Evolutionary conservation across 1,140 invertebrate species (phyloP).

Genomic region (Papilio glaucus): DNA sequence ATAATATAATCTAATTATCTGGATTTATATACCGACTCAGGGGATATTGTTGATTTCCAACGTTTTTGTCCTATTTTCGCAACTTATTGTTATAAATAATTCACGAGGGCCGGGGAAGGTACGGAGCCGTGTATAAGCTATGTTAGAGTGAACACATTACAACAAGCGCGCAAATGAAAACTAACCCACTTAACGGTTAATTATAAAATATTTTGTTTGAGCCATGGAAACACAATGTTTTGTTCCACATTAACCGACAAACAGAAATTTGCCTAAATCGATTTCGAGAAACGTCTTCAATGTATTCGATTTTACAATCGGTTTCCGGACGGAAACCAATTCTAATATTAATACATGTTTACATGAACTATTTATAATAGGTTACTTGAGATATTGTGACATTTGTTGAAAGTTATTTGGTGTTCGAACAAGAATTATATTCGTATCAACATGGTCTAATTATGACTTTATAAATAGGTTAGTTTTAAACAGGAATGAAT

Average conservation of each 20-base stretch:
- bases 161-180: slow-evolving; percentile 7
- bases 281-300: slow-evolving; percentile 25
- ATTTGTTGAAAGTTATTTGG: slow-evolving; percentile 8
- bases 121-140: slow-evolving; percentile 21
- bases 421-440: neutral
- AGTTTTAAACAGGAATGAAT: too few relatives aligned
- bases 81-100: slow-evolving; percentile 44
- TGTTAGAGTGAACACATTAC: slow-evolving; percentile 17
- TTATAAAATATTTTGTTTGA: slow-evolving; percentile 33
- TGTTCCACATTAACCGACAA: slow-evolving; percentile 34
- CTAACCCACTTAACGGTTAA: slow-evolving; percentile 35
- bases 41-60: slow-evolving; percentile 45
- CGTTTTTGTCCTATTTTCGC: slow-evolving; percentile 47
- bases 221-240: slow-evolving; percentile 31
- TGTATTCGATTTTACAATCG: slow-evolving; percentile 10
- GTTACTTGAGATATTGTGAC: slow-evolving; percentile 39
- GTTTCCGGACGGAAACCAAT: slow-evolving; percentile 4
- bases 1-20: slow-evolving; percentile 67
- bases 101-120: slow-evolving; percentile 27
- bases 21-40: slow-evolving; percentile 65
- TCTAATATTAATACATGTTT: slow-evolving; percentile 15
- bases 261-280: slow-evolving; percentile 35
- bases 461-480: too few relatives aligned
- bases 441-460: too few relatives aligned
- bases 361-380: neutral